Evolutionary conservation across 2,797 vertebrate genomes (phyloP), one percentile per base, ranked within the genome.

Genomic region (Valencia hispanica): DNA sequence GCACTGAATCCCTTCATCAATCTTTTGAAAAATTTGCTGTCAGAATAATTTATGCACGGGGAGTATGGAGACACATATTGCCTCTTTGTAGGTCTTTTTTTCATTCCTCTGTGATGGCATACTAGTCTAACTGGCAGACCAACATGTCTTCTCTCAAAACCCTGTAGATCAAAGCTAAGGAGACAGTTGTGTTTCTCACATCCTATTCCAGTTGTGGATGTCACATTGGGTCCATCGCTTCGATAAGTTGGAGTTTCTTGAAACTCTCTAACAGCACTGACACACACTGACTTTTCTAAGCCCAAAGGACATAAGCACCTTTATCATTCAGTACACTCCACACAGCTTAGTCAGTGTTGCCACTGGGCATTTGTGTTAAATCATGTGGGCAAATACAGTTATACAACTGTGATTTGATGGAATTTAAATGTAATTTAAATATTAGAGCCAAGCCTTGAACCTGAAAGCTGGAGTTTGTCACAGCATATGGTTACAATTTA

Each of bases 21-120:
- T 89, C 88, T 92, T 93, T 91, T 93, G 87, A 91, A 91, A 84
- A 84, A 87, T 89, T 89, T 86, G 76, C 86, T 92, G 90, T 92
- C 88, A 83, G 88, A 89, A 87, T 92, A 90, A 92, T 91, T 82
- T 85, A 92, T 93, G 87, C 87, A 82, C 78, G 51, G 79, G 65
- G 79, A 83, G 81, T 63, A 79, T 55, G 83, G 79, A 78, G 87
- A 86, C 83, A 89, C 79, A 89, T 82, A 87, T 50, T 80, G 69
- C 82, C 80, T 79, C 77, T 81, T 84, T 88, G 75, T 53, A 78
- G 74, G 47, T n/a, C 47, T 32, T 78, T 78, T 79, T 77, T 84
- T 70, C 57, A 76, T 81, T 82, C 55, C 66, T 73, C 79, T 84
- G 81, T 80, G 77, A 80, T 85, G 83, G 82, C 79, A 83, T 63